A percentile compares a stretch with the other conserved stretches of the same genome.
Conservation (phyloP, 2,113 vertebrate genomes). For the Poeciliopsis prolifica region DNA sequence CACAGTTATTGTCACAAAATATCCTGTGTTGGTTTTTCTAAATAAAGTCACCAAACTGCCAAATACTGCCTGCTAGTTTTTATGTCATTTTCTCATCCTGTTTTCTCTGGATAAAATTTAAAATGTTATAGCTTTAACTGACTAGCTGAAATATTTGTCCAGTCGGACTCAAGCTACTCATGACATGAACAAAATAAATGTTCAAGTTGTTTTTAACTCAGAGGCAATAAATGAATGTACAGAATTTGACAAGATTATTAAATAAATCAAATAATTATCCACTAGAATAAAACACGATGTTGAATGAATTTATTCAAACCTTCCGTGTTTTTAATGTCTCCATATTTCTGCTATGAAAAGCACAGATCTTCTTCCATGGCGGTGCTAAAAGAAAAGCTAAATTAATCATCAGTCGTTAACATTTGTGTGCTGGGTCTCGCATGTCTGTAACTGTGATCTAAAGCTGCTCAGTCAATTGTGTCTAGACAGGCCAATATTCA, state of each 20-base stretch:
- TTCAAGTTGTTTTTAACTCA: no score
- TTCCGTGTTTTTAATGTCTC: not conserved
- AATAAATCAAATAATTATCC: no score
- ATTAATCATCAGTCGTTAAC: slow-evolving; percentile 6
- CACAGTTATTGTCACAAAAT: not conserved
- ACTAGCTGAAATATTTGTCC: no score
- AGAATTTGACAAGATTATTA: no score
- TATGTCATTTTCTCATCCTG: not conserved
- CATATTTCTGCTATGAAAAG: not conserved
- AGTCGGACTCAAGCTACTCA: no score
- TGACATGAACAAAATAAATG: no score
- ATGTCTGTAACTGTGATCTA: not conserved
- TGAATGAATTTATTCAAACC: no score
- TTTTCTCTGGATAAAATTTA: not conserved
- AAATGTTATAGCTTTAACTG: no score
- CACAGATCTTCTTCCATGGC: not conserved
- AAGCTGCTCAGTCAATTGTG: slow-evolving; percentile 4
- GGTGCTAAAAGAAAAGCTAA: not conserved
- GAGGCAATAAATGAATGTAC: no score
- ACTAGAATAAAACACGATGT: no score
- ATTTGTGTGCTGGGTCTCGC: not conserved
- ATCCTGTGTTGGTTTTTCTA: not conserved
- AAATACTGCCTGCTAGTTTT: not conserved
- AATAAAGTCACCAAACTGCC: not conserved
- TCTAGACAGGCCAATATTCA: not conserved